Percentiles rank a stretch among this genome's conserved stretches.
Evolutionary conservation across 1,140 invertebrate genomes (phyloP).

Genomic region (Lepidotrigona ventralis): DNA sequence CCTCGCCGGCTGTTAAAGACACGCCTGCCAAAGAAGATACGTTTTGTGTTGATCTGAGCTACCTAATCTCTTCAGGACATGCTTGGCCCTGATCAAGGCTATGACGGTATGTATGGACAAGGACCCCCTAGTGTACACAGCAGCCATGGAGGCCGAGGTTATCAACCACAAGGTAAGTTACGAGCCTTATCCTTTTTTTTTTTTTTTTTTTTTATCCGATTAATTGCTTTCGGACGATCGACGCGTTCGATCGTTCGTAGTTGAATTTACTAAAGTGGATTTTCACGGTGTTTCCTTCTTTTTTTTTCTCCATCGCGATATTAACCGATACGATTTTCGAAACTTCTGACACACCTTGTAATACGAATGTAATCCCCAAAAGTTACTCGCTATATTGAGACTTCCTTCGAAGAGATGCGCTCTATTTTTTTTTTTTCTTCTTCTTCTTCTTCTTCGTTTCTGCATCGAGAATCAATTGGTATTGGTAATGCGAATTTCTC

Average conservation of each 20-base stretch:
- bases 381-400: neutral
- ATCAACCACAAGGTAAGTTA: conserved; percentile 90
- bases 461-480: conserved; percentile 28
- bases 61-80: conserved; percentile 89
- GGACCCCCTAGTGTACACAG: conserved; percentile 90
- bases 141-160: conserved; percentile 86
- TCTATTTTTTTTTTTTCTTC: too few relatives aligned
- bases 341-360: neutral
- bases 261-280: conserved; percentile 12
- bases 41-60: conserved; percentile 81
- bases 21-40: conserved; percentile 62
- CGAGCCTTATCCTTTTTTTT: conserved; percentile 34
- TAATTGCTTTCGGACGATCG: conserved; percentile 52
- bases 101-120: conserved; percentile 94
- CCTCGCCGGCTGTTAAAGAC: conserved; percentile 48
- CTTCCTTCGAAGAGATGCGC: neutral
- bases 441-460: neutral
- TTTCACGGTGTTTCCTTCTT: neutral
- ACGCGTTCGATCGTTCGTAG: conserved; percentile 33
- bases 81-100: conserved; percentile 94
- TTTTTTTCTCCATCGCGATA: neutral
- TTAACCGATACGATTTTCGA: conserved; percentile 21
- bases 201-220: conserved; percentile 18
- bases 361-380: neutral
- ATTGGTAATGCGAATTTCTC: conserved; percentile 29